Evolutionary conservation across 2,888 invertebrate species (phyloP).

Genomic region (Trachelus tabidus): DNA sequence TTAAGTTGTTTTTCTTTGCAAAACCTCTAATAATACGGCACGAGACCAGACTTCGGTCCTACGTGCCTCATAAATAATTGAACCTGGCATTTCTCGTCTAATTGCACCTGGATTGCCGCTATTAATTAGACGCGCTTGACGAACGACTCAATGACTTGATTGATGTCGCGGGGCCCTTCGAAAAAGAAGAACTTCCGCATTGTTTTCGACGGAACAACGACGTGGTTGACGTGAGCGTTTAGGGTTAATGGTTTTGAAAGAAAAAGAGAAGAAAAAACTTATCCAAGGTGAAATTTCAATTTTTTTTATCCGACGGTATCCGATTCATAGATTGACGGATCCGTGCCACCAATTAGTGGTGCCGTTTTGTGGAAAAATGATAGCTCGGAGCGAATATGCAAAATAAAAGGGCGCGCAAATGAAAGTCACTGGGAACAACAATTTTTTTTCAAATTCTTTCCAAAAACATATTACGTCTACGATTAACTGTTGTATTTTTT

Average conservation of each 20-base stretch:
- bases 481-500: no score
- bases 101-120: neutral
- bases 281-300: neutral
- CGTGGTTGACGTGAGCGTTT: neutral
- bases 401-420: no score
- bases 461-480: no score
- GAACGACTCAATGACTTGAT: neutral
- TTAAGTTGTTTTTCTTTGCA: neutral
- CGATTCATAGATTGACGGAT: no score
- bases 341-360: no score
- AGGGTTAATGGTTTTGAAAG: neutral
- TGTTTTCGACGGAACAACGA: neutral
- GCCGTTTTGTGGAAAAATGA: no score
- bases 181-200: neutral
- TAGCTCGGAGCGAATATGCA: no score
- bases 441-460: neutral
- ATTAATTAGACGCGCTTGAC: neutral
- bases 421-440: no score
- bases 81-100: neutral
- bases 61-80: slow-evolving; percentile 1
- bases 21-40: neutral
- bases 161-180: neutral
- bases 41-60: neutral
- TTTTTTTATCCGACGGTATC: neutral
- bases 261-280: neutral